A percentile compares a stretch with the other conserved stretches of the same genome.
Evolutionary conservation across 30 jellyfish, hydroid and myxozoan genomes (phyloP).

Genomic region (Aurelia sp.): DNA sequence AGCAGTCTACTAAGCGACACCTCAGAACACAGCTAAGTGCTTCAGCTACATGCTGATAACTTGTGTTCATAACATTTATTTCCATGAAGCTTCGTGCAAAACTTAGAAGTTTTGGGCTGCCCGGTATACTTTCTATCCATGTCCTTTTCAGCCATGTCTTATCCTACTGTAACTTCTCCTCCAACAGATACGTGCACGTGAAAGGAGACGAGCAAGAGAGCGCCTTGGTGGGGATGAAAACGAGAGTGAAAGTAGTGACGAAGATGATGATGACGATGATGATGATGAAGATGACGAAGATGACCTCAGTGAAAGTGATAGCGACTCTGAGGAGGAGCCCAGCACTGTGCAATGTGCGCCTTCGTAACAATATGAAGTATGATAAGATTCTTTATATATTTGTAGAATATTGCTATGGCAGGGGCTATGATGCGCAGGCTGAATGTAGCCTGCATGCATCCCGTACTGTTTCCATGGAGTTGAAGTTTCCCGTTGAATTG

Average conservation of each 20-base stretch:
- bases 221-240: slow-evolving; percentile 61
- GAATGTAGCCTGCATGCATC: no score
- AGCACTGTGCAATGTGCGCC: slow-evolving; percentile 82
- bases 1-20: no score
- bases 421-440: no score
- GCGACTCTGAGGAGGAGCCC: slow-evolving; percentile 84
- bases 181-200: slow-evolving; percentile 56
- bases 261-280: slow-evolving; percentile 68
- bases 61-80: no score
- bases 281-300: slow-evolving; percentile 69
- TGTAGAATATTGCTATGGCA: background rate
- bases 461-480: no score
- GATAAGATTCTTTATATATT: background rate
- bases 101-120: no score
- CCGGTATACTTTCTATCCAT: no score
- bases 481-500: no score
- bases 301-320: slow-evolving; percentile 72
- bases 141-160: background rate
- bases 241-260: slow-evolving; percentile 58
- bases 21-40: no score
- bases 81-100: no score
- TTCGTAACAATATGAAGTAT: slow-evolving; percentile 9
- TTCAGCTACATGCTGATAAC: no score
- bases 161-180: background rate
- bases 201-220: slow-evolving; percentile 69